A percentile compares a stretch with the other conserved stretches of the same genome.
phyloP scores from a whole-genome alignment of 1,140 invertebrate species.

The Lamellibrachia luymesi region DNA sequence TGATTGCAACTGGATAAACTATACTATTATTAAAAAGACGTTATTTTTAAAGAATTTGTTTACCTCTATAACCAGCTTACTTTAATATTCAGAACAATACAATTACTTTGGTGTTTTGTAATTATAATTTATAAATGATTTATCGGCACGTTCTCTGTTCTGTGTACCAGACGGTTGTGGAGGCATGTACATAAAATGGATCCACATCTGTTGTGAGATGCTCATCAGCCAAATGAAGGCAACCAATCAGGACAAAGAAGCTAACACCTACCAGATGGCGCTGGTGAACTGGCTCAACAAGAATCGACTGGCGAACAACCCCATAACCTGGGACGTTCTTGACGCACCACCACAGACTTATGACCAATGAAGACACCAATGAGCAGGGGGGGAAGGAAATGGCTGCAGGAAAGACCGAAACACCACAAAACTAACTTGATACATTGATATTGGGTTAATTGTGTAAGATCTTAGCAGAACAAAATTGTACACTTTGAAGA shows the following conservation, averaged over 20 bases:
- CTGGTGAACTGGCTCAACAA: conserved; percentile 71
- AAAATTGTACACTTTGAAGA: too few species aligned
- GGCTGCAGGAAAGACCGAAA: not conserved
- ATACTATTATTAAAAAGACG: too few species aligned
- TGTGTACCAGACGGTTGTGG: conserved; percentile 35
- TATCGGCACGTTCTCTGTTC: not conserved
- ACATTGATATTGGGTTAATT: too few species aligned
- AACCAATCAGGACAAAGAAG: conserved; percentile 38
- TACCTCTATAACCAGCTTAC: too few species aligned
- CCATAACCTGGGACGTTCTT: conserved; percentile 62
- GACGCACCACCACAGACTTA: conserved; percentile 33
- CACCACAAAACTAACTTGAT: too few species aligned
- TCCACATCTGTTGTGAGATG: conserved; percentile 45
- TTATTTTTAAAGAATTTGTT: too few species aligned
- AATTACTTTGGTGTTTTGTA: not conserved
- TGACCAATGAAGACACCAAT: not conserved
- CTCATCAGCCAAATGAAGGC: conserved; percentile 39
- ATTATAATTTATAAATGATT: too few species aligned
- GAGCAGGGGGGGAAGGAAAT: not conserved
- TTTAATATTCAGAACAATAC: not conserved
- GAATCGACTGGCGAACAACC: conserved; percentile 76
- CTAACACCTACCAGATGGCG: conserved; percentile 62
- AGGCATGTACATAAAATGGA: conserved; percentile 48
- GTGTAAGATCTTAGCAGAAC: too few species aligned
- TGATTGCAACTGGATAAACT: too few species aligned